phyloP scores from a whole-genome alignment of 2,888 invertebrate genomes.

The Andrena flavipes region DNA sequence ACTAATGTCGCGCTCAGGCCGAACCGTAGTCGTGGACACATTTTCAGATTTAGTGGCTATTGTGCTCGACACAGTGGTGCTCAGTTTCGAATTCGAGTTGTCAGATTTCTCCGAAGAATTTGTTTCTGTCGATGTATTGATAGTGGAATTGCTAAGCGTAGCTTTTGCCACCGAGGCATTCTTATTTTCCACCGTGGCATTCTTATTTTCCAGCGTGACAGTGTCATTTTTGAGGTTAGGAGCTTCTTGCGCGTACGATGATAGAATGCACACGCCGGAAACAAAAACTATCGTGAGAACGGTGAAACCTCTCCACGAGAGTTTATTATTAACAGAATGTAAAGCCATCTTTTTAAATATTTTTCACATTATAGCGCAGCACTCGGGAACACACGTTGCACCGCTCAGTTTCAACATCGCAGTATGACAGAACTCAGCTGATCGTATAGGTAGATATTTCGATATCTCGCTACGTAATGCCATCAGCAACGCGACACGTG shows the following conservation, averaged over 20 bases:
- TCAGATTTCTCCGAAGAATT: slow-evolving; percentile 1
- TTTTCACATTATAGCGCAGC: slow-evolving; percentile 41
- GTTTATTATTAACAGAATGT: slow-evolving; percentile 31
- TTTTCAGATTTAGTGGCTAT: slow-evolving; percentile 33
- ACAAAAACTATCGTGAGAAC: slow-evolving; percentile 25
- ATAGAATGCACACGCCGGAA: slow-evolving; percentile 9
- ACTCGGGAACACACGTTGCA: neutral
- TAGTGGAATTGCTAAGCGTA: slow-evolving; percentile 2
- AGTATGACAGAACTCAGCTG: slow-evolving; percentile 25
- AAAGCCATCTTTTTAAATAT: slow-evolving; percentile 44
- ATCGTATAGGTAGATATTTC: slow-evolving; percentile 39
- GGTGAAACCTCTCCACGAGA: slow-evolving; percentile 9
- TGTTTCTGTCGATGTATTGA: neutral
- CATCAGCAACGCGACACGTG: slow-evolving; percentile 36
- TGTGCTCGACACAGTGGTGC: neutral
- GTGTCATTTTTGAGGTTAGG: slow-evolving; percentile 59
- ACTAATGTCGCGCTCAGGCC: slow-evolving; percentile 27
- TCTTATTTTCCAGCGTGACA: slow-evolving; percentile 31
- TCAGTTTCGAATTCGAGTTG: slow-evolving; percentile 14
- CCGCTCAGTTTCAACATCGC: slow-evolving; percentile 2
- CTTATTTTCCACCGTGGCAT: neutral
- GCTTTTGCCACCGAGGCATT: slow-evolving; percentile 5
- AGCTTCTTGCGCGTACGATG: slow-evolving; percentile 30
- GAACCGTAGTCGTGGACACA: slow-evolving; percentile 24
- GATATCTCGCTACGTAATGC: slow-evolving; percentile 40